phyloP scores from a whole-genome alignment of 2,888 invertebrate species.

The Anorthoa munda region DNA sequence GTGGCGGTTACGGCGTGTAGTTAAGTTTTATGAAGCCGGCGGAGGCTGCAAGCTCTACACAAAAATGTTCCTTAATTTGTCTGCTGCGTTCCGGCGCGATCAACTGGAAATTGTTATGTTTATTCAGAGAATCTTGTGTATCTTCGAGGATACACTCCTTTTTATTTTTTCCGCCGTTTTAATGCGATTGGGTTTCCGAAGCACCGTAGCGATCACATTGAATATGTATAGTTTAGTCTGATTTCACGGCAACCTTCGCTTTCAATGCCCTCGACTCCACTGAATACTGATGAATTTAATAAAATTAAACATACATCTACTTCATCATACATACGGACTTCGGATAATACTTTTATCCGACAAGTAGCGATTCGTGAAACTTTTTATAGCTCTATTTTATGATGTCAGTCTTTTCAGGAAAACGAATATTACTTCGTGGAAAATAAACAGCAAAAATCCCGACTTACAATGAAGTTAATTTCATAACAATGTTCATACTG shows the following conservation, averaged over 20 bases:
- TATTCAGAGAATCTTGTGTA: slow-evolving; percentile 84
- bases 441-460: slow-evolving; percentile 46
- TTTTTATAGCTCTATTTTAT: slow-evolving; percentile 52
- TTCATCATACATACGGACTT: slow-evolving; percentile 63
- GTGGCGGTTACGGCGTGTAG: slow-evolving; percentile 89
- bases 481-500: slow-evolving; percentile 29
- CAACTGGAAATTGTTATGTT: slow-evolving; percentile 88
- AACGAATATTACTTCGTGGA: slow-evolving; percentile 42
- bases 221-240: slow-evolving; percentile 81
- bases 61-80: slow-evolving; percentile 90
- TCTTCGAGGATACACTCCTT: slow-evolving; percentile 74
- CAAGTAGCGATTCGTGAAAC: slow-evolving; percentile 54
- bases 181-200: slow-evolving; percentile 86
- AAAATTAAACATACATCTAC: slow-evolving; percentile 63
- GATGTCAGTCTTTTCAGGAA: slow-evolving; percentile 34
- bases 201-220: slow-evolving; percentile 79
- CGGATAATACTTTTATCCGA: slow-evolving; percentile 46
- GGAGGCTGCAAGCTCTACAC: slow-evolving; percentile 80
- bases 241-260: slow-evolving; percentile 77
- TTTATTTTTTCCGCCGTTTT: slow-evolving; percentile 82
- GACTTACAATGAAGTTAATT: slow-evolving; percentile 45
- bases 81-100: slow-evolving; percentile 83
- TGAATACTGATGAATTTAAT: slow-evolving; percentile 71
- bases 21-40: slow-evolving; percentile 89
- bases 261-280: slow-evolving; percentile 72